Conservation (phyloP, 1,140 invertebrate genomes). For the Maniola jurtina region DNA sequence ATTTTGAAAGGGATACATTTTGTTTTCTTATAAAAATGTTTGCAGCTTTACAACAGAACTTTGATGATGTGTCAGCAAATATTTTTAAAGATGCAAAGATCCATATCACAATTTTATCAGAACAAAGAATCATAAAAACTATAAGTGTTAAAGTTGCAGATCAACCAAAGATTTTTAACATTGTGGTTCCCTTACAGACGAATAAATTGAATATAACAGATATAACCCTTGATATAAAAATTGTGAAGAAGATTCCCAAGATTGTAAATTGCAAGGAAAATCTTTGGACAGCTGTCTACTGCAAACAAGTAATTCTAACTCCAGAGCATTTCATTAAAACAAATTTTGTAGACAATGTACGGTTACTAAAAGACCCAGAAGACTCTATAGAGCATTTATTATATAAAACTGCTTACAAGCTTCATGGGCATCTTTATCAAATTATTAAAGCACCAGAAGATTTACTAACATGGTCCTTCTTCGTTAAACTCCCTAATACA, state of each 20-base stretch:
- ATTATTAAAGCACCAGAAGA: conserved; percentile 35
- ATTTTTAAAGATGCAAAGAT: conserved; percentile 53
- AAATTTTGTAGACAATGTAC: conserved; percentile 22
- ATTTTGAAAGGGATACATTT: conserved; percentile 41
- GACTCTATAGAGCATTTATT: conserved; percentile 39
- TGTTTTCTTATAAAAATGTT: conserved; percentile 50
- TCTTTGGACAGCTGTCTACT: conserved; percentile 49
- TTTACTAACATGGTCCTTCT: conserved; percentile 36
- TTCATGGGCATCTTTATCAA: conserved; percentile 43
- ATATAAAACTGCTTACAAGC: conserved; percentile 32
- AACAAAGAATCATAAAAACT: conserved; percentile 48
- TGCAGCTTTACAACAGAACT: conserved; percentile 39
- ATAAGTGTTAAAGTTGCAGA: conserved; percentile 45
- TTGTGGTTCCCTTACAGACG: conserved; percentile 47
- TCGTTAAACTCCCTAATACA: conserved; percentile 47
- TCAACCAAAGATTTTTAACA: conserved; percentile 44
- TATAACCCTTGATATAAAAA: conserved; percentile 44
- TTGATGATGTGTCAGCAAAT: conserved; percentile 45
- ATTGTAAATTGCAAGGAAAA: conserved; percentile 45
- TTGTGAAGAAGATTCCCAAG: conserved; percentile 49
- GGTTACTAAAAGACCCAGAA: conserved; percentile 31
- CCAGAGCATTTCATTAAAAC: conserved; percentile 60
- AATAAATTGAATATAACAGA: conserved; percentile 27
- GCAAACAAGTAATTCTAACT: conserved; percentile 41
- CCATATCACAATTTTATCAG: conserved; percentile 48